Evolutionary conservation across 35 echinoderm and acorn worm species (phyloP), one percentile per base, ranked within the genome.

Genomic region (Apostichopus californicus): DNA sequence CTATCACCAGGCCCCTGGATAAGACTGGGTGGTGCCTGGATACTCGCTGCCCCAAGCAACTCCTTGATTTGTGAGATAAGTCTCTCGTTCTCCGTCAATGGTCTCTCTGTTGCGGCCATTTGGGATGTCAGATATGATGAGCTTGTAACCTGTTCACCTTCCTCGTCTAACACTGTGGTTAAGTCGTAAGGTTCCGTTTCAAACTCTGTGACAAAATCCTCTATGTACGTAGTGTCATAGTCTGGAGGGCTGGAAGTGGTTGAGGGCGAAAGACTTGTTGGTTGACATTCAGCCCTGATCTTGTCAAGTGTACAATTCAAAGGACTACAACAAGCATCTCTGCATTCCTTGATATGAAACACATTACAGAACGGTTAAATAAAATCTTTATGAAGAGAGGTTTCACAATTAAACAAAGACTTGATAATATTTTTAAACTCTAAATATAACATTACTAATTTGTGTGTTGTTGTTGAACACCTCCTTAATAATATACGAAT

Each of bases 21-120:
- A 54, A 89, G 52, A 52, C 86, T 89, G 24, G 86, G 86, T n/a
- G 86, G 86, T 89, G 63, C 60, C 53, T 89, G 86, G 63, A 89
- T 23, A 20, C 54, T 72, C 14, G n/a, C 20, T 66, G 7, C 17
- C 23, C 86, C 86, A 8, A 89, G 61, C 7, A 89, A 13, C 61
- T 89, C 63, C 61, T 73, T 89, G 86, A 89, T 72, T 17, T 73
- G n/a, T 18, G 11, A 18, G 21, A 89, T 72, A 6, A 68, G 7
- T 73, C 12, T 73, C 28, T 89, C 86, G 72, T 34, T 53, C 13
- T 89, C 86, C 0, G 86, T 89, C 4, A 89, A 73, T 11, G 86
- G 86, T 1, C 57, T 66, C 61, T 89, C 86, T 5, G 86, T 89
- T 18, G 68, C 86, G 11, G 23, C 14, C 5, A 64, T 58, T 53